phyloP scores from a whole-genome alignment of 2,113 vertebrate genomes.

The Hirundichthys speculiger region DNA sequence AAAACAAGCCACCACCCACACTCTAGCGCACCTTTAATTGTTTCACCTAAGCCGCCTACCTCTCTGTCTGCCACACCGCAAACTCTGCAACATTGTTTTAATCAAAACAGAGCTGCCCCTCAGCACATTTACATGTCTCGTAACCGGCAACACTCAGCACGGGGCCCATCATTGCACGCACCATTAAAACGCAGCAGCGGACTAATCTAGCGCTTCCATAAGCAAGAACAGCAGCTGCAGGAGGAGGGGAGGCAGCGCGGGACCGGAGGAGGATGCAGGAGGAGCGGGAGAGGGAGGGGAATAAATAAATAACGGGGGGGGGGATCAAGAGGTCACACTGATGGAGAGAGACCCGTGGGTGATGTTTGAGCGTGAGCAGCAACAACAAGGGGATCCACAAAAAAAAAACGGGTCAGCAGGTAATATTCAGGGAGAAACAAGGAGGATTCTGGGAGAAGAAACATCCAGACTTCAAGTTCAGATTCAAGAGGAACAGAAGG shows the following conservation, averaged over 20 bases:
- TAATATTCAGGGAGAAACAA: neutral
- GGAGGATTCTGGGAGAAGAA: neutral
- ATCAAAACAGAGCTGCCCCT: conserved; percentile 61
- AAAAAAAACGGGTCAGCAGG: neutral
- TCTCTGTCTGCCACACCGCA: conserved; percentile 4
- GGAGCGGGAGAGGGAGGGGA: neutral
- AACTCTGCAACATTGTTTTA: conserved; percentile 18
- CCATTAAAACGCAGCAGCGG: conserved; percentile 71
- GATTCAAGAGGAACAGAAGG: neutral
- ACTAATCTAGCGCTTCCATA: conserved; percentile 61
- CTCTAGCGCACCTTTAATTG: conserved; percentile 17
- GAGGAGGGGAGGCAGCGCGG: conserved; percentile 6
- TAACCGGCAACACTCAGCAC: conserved; percentile 45
- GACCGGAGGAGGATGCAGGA: conserved; percentile 7
- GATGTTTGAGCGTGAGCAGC: neutral
- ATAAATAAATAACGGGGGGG: conserved; percentile 7
- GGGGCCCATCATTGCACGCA: conserved; percentile 64
- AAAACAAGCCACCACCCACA: conserved; percentile 63
- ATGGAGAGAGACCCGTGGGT: neutral
- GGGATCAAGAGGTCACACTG: neutral
- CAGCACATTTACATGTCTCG: conserved; percentile 61
- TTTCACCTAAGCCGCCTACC: conserved; percentile 37
- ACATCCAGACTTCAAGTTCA: neutral
- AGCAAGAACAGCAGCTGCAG: conserved; percentile 30
- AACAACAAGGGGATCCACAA: neutral